Base-by-base conservation (phyloP, 2,797 vertebrate species). In the Xenentodon cancila region DNA sequence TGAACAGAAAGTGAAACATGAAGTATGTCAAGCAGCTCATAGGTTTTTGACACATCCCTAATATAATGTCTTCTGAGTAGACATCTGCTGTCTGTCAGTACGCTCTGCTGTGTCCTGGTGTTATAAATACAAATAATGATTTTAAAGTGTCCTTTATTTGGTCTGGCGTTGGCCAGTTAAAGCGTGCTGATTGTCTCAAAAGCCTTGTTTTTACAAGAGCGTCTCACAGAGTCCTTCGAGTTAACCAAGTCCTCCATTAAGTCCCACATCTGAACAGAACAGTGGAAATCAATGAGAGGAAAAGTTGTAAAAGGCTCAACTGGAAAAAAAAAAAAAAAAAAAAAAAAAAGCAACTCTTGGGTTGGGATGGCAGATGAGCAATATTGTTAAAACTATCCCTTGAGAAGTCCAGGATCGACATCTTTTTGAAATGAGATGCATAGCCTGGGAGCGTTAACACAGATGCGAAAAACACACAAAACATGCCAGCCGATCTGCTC, bases 261-360 rank as follows among this genome's bases (percentile, higher is more conserved):
- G 19, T 53, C 8, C 30, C 30, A 37, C 8, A 21, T 58, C n/a
- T 22, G 44, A 43, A 9, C 48, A 61, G 55, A 64, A 3, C 3
- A 18, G 9, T 8, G 27, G 45, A 4, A 56, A 49, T 56, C n/a
- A 30, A 63, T 73, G 40, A 17, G 16, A 30, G 7, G 59, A 59
- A 16, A 37, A 11, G 18, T 3, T 9, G 2, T n/a, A 7, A 60
- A 40, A 55, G 1, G 19, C 12, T 53, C 40, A 2, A 44, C 44
- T 62, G 20, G 43, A 30, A 25, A 25, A 46, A 68, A 71, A 27
- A 0, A 56, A 67, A 62, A 47, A 0, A 56, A 67, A 62, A 47
- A 30, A 25, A 25, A 46, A 68, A 71, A 27, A 0, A 56, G 64
- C 59, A 47, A 12, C 8, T 57, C 5, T 27, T 37, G 22, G 16